Percentiles rank a stretch among this genome's conserved stretches.
These are phyloP conservation scores for Erpornis zantholeuca DNA, from an alignment of 2,113 vertebrate genomes.

Conservation along the genomic window DNA sequence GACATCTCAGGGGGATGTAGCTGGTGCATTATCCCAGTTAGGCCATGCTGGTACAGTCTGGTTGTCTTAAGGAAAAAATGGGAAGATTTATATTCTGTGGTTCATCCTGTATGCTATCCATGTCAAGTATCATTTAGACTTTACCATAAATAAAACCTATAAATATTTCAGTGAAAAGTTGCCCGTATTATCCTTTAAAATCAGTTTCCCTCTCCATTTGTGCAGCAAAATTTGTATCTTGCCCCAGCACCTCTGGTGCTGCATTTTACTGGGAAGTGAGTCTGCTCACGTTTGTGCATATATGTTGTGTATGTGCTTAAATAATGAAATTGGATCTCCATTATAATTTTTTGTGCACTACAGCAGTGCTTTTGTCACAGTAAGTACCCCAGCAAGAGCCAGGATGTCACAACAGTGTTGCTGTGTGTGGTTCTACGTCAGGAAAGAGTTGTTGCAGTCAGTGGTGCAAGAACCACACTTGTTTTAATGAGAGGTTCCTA, in stretches of 20 bases:
- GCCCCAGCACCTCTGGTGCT: background rate
- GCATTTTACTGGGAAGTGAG: rapidly evolving
- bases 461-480: background rate
- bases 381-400: background rate
- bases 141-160: background rate
- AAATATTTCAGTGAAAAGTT: background rate
- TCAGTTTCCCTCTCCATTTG: background rate
- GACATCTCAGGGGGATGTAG: background rate
- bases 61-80: background rate
- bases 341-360: rapidly evolving
- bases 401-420: rapidly evolving
- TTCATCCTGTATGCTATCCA: rapidly evolving
- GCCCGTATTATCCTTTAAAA: background rate
- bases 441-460: background rate
- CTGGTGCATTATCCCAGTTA: rapidly evolving
- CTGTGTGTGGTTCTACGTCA: background rate
- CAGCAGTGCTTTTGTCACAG: background rate
- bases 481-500: slow-evolving; percentile 5
- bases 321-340: background rate
- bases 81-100: background rate
- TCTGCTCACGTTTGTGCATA: rapidly evolving
- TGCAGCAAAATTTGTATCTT: background rate
- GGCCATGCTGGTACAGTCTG: background rate
- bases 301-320: background rate
- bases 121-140: background rate